These are phyloP conservation scores for Bubo blakistoni DNA, from an alignment of 2,113 vertebrate species.

Conservation along the genomic window DNA sequence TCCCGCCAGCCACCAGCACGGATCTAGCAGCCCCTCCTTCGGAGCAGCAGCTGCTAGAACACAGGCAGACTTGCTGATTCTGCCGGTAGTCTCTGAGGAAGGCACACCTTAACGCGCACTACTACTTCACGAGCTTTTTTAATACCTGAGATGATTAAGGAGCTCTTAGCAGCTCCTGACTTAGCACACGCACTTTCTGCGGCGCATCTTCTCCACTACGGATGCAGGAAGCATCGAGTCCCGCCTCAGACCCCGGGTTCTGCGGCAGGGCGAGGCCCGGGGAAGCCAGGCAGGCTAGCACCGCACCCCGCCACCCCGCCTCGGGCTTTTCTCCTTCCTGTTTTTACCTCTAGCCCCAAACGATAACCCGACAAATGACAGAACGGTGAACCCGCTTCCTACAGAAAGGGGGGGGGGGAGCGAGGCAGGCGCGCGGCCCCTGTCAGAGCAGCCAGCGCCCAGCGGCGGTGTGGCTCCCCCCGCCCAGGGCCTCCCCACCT, in stretches of 20 bases:
- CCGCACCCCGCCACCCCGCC: too few species aligned
- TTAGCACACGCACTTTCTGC: not conserved
- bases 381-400: not conserved
- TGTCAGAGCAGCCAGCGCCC: fast-evolving
- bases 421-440: not conserved
- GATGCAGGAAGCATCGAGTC: fast-evolving
- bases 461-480: not conserved
- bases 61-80: fast-evolving
- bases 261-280: not conserved
- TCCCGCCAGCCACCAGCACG: not conserved
- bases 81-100: not conserved
- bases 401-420: too few species aligned
- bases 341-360: not conserved
- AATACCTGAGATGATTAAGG: fast-evolving
- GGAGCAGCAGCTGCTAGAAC: not conserved
- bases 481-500: not conserved
- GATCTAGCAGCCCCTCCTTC: not conserved
- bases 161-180: not conserved
- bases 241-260: too few species aligned
- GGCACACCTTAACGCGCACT: too few species aligned
- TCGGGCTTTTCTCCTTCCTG: not conserved
- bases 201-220: fast-evolving
- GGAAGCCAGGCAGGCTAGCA: not conserved
- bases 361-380: fast-evolving
- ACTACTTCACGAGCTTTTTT: fast-evolving